Base-by-base conservation (phyloP, 2,797 vertebrate species). In the Alcedo quadribrachys region DNA sequence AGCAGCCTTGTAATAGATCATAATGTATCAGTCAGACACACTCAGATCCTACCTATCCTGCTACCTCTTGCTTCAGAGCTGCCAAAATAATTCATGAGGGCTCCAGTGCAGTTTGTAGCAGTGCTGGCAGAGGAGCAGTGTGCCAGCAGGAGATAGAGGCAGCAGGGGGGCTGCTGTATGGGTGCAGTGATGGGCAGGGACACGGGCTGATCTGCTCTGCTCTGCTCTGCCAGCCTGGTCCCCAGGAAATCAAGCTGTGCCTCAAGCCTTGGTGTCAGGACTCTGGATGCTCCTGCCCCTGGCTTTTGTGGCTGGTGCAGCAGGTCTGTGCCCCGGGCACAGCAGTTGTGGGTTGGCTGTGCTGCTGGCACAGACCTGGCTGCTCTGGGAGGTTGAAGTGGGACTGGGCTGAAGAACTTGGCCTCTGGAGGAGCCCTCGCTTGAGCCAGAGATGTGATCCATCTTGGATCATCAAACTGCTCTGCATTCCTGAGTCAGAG, bases 1-100 rank as follows among this genome's bases (percentile, higher is more conserved):
- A 89, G 96, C 95, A 92, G 96, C 96, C 88, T 95, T 90, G 96
- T 93, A 95, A 97, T 98, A 97, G 84, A 97, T 97, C 96, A 96
- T 60, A 90, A 97, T 87, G 89, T 96, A 97, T 98, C 97, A 97
- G 96, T 97, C 95, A 96, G 90, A 92, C 81, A 61, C 85, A 73
- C 80, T 79, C 80, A 97, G 96, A 97, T 96, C 86, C 92, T 87
- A 95, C 96, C 78, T 89, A 90, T 96, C 95, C 95, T 95, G 93
- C 61, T 58, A 81, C 90, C 86, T 95, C 91, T 95, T 95, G 87
- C 93, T 86, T 90, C 92, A 84, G 78, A 90, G 95, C 95, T 81
- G 93, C 87, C 88, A 90, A 92, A 70, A 80, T 94, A 65, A 87
- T 96, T 97, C 91, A 95, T 97, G 96, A 93, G 5, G 3, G 22